A percentile compares a stretch with the other conserved stretches of the same genome.
phyloP scores from a whole-genome alignment of 2,888 invertebrate genomes.

The Calameuta filiformis region DNA sequence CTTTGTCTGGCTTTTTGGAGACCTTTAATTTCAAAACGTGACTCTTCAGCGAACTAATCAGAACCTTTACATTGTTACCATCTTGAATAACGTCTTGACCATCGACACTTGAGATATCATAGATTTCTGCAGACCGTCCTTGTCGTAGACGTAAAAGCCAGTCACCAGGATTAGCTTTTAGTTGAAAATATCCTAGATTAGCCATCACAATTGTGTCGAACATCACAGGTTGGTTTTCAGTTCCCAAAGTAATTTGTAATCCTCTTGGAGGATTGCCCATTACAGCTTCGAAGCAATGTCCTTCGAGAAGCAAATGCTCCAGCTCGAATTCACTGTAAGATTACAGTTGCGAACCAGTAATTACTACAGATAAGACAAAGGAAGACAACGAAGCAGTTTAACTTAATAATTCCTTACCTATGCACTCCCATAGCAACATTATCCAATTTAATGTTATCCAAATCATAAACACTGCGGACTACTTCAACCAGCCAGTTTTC shows the following conservation, averaged over 20 bases:
- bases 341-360: not conserved
- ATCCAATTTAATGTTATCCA: slow-evolving; percentile 96
- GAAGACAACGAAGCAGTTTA: too few relatives aligned
- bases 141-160: slow-evolving; percentile 91
- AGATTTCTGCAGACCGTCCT: slow-evolving; percentile 94
- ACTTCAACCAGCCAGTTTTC: slow-evolving; percentile 97
- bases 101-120: slow-evolving; percentile 78
- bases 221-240: slow-evolving; percentile 78
- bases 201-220: slow-evolving; percentile 99
- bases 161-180: slow-evolving; percentile 97
- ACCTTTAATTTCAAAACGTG: slow-evolving; percentile 93
- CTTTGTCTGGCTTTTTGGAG: slow-evolving; percentile 90
- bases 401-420: slow-evolving; percentile 67
- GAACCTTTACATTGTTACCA: slow-evolving; percentile 72
- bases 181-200: slow-evolving; percentile 97
- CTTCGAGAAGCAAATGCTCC: slow-evolving; percentile 94
- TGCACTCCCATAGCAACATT: slow-evolving; percentile 91
- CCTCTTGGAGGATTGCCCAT: slow-evolving; percentile 96
- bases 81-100: slow-evolving; percentile 68
- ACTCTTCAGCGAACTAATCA: slow-evolving; percentile 86
- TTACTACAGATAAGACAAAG: not conserved
- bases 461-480: slow-evolving; percentile 91
- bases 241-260: slow-evolving; percentile 94
- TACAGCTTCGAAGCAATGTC: slow-evolving; percentile 94
- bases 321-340: slow-evolving; percentile 90